Conservation (phyloP, 2,797 vertebrate species). For the Okamejei kenojei region DNA sequence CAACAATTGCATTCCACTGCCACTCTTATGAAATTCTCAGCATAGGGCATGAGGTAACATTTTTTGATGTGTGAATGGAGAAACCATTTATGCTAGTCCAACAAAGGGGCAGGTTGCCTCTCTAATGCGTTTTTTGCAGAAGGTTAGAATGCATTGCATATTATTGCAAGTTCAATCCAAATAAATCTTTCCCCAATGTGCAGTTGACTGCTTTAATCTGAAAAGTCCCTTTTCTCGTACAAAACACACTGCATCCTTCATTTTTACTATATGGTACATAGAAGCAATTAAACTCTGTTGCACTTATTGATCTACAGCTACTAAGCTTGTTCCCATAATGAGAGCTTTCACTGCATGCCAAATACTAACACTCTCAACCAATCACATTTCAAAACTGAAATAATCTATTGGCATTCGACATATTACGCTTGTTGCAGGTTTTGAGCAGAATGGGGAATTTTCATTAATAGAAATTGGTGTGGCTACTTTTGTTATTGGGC, state of each 20-base stretch:
- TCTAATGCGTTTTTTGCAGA: background rate
- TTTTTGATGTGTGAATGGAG: background rate
- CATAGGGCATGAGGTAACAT: too few relatives aligned
- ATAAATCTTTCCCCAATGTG: constrained; percentile 1
- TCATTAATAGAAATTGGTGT: background rate
- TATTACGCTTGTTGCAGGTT: background rate
- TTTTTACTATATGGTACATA: background rate
- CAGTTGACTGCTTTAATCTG: background rate
- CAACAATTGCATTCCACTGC: background rate
- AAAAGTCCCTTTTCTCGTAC: background rate
- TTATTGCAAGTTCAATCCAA: background rate
- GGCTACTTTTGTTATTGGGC: background rate
- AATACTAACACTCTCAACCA: constrained; percentile 6
- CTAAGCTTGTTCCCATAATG: constrained; percentile 31
- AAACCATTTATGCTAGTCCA: background rate
- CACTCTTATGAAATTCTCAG: too few relatives aligned
- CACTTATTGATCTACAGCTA: constrained; percentile 15
- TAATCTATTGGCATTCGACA: background rate
- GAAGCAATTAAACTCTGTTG: background rate
- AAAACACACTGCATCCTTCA: background rate
- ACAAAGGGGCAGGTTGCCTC: background rate
- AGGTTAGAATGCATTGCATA: background rate
- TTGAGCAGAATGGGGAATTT: background rate
- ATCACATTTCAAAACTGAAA: background rate
- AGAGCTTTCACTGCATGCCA: background rate